Conservation (phyloP, 2,113 vertebrate species). For the Caranx melampygus region DNA sequence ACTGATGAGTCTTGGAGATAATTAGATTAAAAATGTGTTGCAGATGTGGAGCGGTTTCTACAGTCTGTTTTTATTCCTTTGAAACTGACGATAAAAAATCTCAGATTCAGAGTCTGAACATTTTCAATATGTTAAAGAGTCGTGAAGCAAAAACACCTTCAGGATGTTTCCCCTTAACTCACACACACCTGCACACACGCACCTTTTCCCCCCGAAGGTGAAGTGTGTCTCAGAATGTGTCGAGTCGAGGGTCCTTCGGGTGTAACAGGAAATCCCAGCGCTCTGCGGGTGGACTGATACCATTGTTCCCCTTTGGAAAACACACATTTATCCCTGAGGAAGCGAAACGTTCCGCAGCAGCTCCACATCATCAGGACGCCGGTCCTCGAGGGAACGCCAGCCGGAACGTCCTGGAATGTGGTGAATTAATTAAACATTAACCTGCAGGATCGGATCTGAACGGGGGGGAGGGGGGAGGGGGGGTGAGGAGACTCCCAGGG, state of each 20-base stretch:
- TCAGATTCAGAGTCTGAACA: neutral
- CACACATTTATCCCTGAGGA: slow-evolving; percentile 74
- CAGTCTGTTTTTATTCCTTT: neutral
- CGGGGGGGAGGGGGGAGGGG: neutral
- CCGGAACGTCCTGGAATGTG: slow-evolving; percentile 58
- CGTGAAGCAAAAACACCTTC: neutral
- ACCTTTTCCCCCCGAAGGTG: slow-evolving; percentile 24
- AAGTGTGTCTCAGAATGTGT: slow-evolving; percentile 16
- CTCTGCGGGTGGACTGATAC: slow-evolving; percentile 62
- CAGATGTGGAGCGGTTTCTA: neutral
- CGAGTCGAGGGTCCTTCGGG: slow-evolving; percentile 37
- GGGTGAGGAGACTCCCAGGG: neutral
- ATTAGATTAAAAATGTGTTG: neutral
- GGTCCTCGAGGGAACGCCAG: slow-evolving; percentile 38
- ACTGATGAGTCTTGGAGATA: neutral
- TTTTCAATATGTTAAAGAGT: neutral
- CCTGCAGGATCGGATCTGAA: neutral
- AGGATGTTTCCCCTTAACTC: slow-evolving; percentile 1
- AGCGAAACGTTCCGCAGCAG: slow-evolving; percentile 57
- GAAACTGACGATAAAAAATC: slow-evolving; percentile 23
- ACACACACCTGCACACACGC: slow-evolving; percentile 10
- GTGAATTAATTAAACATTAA: slow-evolving; percentile 55
- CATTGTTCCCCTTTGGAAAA: slow-evolving; percentile 76
- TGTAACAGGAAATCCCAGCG: slow-evolving; percentile 69
- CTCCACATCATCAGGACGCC: slow-evolving; percentile 33